phyloP scores from a whole-genome alignment of 2,888 invertebrate species.

The Proisotoma minuta region DNA sequence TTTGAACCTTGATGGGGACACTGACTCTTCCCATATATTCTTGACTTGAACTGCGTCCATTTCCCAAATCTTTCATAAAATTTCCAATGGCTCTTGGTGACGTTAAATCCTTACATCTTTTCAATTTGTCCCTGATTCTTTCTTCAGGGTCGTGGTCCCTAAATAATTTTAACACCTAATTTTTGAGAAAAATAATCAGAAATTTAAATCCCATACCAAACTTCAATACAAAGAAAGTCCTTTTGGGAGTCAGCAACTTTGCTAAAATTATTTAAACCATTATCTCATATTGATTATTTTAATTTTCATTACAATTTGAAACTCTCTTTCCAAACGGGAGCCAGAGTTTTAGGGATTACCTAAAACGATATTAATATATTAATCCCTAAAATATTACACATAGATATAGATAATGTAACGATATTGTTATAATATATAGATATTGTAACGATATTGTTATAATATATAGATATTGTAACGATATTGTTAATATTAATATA shows the following conservation, averaged over 20 bases:
- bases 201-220: not conserved
- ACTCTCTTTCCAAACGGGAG: slow-evolving; percentile 30
- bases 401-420: too few species aligned
- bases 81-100: slow-evolving; percentile 18
- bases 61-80: slow-evolving; percentile 25
- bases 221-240: slow-evolving; percentile 24
- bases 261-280: slow-evolving; percentile 13
- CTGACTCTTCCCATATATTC: slow-evolving; percentile 26
- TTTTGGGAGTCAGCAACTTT: slow-evolving; percentile 18
- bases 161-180: not conserved
- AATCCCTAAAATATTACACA: too few species aligned
- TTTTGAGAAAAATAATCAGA: not conserved
- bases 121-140: slow-evolving; percentile 21
- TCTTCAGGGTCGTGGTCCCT: slow-evolving; percentile 31
- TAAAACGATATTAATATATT: too few species aligned
- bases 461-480: too few species aligned
- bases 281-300: not conserved
- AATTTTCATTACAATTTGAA: slow-evolving; percentile 26
- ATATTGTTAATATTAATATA: too few species aligned
- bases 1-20: slow-evolving; percentile 24
- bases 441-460: too few species aligned
- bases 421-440: too few species aligned
- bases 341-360: slow-evolving; percentile 16
- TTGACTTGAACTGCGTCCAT: slow-evolving; percentile 24
- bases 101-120: slow-evolving; percentile 20